A percentile compares a stretch with the other conserved stretches of the same genome.
These are phyloP conservation scores for Serrognathus titanus DNA, from an alignment of 2,888 invertebrate genomes.

Conservation along the genomic window DNA sequence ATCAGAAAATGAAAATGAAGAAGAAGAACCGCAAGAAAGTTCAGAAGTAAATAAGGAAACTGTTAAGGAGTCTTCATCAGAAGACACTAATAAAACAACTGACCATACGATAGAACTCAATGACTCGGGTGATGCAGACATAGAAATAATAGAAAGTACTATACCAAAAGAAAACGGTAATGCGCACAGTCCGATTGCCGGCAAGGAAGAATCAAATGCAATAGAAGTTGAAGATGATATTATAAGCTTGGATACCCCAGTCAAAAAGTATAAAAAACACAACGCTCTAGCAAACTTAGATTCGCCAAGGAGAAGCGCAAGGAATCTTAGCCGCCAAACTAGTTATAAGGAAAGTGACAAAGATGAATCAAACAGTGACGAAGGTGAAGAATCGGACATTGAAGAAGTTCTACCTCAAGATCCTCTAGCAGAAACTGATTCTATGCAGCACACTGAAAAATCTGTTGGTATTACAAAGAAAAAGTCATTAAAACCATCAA, in stretches of 20 bases:
- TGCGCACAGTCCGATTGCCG: conserved; percentile 36
- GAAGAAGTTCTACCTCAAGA: conserved; percentile 62
- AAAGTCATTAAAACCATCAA: conserved; percentile 24
- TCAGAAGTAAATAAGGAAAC: conserved; percentile 33
- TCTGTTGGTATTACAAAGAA: conserved; percentile 34
- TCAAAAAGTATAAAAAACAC: conserved; percentile 44
- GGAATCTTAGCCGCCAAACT: conserved; percentile 57
- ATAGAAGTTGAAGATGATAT: conserved; percentile 41
- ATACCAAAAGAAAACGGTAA: conserved; percentile 46
- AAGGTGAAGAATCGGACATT: conserved; percentile 58
- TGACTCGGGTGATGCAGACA: conserved; percentile 43
- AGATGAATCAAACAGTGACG: conserved; percentile 41
- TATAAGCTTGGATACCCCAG: conserved; percentile 42
- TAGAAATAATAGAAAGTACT: conserved; percentile 44
- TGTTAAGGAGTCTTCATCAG: conserved; percentile 10
- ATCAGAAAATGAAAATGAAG: conserved; percentile 32
- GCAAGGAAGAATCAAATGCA: conserved; percentile 42
- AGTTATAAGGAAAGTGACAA: conserved; percentile 47
- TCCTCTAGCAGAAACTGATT: conserved; percentile 52
- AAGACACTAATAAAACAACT: conserved; percentile 20
- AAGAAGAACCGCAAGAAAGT: conserved; percentile 35
- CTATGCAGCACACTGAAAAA: conserved; percentile 30
- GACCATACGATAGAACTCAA: conserved; percentile 30
- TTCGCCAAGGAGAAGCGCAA: conserved; percentile 55
- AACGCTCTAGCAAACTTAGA: conserved; percentile 34